These are phyloP conservation scores for Drosophila diplacantha DNA, from an alignment of 2,888 invertebrate species.

Conservation along the genomic window DNA sequence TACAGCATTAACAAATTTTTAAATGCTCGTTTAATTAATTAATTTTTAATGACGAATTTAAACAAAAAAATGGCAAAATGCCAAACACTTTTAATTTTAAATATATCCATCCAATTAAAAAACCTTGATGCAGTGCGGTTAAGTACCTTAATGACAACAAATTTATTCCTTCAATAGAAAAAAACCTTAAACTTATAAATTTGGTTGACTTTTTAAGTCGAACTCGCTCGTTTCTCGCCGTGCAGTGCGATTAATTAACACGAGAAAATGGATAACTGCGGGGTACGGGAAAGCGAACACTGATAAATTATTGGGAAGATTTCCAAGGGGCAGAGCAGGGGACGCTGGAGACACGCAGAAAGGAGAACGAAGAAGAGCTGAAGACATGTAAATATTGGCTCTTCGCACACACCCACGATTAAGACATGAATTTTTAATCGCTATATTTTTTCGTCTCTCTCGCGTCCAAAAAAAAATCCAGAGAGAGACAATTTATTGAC, in stretches of 20 bases:
- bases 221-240: not conserved
- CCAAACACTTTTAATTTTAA: not conserved
- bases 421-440: constrained; percentile 55
- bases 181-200: not conserved
- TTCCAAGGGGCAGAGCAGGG: not conserved
- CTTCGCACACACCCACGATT: constrained; percentile 43
- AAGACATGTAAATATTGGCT: constrained; percentile 30
- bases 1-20: too few relatives aligned
- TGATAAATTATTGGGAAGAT: constrained; percentile 21
- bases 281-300: constrained; percentile 21
- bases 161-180: not conserved
- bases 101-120: not conserved
- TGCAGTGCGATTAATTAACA: constrained; percentile 46
- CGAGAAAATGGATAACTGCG: constrained; percentile 52
- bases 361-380: constrained; percentile 4
- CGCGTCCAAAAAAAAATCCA: constrained; percentile 30
- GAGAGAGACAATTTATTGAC: constrained; percentile 53
- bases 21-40: too few relatives aligned
- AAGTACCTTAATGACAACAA: too few relatives aligned
- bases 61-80: too few relatives aligned
- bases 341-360: not conserved
- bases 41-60: too few relatives aligned
- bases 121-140: too few relatives aligned
- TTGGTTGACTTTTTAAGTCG: too few relatives aligned
- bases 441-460: constrained; percentile 10